Evolutionary conservation across 2,113 vertebrate species (phyloP).

Genomic region (Stictonetta naevosa): DNA sequence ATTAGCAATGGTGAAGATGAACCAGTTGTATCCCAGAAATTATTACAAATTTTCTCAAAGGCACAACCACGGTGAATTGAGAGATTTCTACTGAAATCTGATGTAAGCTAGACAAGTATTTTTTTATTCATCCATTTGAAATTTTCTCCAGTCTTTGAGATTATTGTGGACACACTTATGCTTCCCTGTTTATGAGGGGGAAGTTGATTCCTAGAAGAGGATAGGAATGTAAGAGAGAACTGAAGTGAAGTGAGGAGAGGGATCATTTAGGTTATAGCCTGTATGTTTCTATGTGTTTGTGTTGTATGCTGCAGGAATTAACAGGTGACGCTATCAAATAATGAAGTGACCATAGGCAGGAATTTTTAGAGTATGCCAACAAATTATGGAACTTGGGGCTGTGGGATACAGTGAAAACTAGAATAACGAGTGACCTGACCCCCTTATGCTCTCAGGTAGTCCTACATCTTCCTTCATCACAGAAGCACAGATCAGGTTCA

Average conservation of each 20-base stretch:
- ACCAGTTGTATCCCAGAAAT: background rate
- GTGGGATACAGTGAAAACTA: fast-evolving
- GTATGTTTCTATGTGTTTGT: fast-evolving
- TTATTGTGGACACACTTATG: background rate
- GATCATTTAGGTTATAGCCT: fast-evolving
- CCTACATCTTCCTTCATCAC: background rate
- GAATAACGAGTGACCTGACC: background rate
- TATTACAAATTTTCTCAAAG: background rate
- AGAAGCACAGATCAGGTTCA: background rate
- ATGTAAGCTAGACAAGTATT: background rate
- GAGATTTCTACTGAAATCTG: fast-evolving
- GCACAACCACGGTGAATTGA: background rate
- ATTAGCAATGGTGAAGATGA: background rate
- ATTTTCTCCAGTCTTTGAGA: background rate
- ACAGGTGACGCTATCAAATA: background rate
- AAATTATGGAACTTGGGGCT: background rate
- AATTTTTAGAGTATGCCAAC: background rate
- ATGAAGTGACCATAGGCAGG: background rate
- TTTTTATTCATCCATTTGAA: background rate
- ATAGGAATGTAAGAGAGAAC: background rate
- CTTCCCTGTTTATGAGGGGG: background rate
- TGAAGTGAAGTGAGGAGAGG: background rate
- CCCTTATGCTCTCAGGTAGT: background rate
- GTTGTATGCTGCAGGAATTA: background rate
- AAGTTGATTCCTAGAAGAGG: background rate